These are phyloP conservation scores for Colossoma macropomum DNA, from an alignment of 2,113 vertebrate species.

Conservation along the genomic window DNA sequence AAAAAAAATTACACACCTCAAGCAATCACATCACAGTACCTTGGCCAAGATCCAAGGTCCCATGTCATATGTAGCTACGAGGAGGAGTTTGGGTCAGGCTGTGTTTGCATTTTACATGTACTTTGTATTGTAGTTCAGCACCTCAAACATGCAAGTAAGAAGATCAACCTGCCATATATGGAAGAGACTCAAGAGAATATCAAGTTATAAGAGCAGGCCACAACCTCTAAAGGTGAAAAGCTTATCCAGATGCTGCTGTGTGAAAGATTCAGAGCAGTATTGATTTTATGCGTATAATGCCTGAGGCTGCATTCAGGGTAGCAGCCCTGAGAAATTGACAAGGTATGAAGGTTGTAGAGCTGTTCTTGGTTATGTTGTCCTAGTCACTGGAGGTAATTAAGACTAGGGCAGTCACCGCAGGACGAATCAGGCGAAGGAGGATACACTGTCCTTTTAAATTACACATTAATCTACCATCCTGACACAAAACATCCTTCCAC, in stretches of 20 bases:
- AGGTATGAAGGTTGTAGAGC: slow-evolving; percentile 48
- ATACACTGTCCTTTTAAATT: slow-evolving; percentile 48
- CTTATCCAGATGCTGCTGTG: slow-evolving; percentile 5
- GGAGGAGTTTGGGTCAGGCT: background rate
- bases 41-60: background rate
- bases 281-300: slow-evolving; percentile 29
- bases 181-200: slow-evolving; percentile 1
- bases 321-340: slow-evolving; percentile 19
- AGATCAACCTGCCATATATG: background rate
- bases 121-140: background rate
- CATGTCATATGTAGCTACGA: background rate
- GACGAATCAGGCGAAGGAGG: slow-evolving; percentile 29
- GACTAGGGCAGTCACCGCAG: slow-evolving; percentile 34
- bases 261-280: slow-evolving; percentile 27
- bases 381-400: slow-evolving; percentile 42
- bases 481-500: background rate
- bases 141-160: background rate
- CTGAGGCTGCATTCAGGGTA: slow-evolving; percentile 32
- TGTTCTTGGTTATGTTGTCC: slow-evolving; percentile 14
- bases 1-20: background rate
- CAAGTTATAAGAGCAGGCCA: background rate
- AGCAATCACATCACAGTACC: background rate
- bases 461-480: slow-evolving; percentile 49
- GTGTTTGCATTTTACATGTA: background rate
- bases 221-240: background rate